Base-by-base conservation (phyloP, 2,113 vertebrate genomes). In the Oncorhynchus gorbuscha region DNA sequence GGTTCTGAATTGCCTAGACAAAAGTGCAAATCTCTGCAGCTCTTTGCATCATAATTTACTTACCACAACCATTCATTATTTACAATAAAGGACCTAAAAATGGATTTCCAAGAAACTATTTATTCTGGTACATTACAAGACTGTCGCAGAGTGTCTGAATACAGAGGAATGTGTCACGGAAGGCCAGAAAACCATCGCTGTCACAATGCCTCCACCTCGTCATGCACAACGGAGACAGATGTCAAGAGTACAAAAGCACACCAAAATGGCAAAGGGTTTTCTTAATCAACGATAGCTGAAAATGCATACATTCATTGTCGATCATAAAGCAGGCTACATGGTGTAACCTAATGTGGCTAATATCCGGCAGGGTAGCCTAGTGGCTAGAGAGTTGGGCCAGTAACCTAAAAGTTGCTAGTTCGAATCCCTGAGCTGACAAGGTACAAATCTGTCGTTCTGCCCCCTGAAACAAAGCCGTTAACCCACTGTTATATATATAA, bases 11-110 rank as follows among this genome's bases (percentile, higher is more conserved):
- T 18, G n/a, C 58, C 35, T 51, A 48, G 45, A 30, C 61, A 75
- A 51, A 30, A 72, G 35, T 14, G 67, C 49, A 72, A 82, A 76
- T 78, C 69, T 78, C 55, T 80, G 58, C 71, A 76, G 76, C 35
- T 9, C 66, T 72, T 72, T 71, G 73, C 73, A 71, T 79, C 78
- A 85, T 76, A 73, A 77, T 76, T 71, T 72, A 77, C 75, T 85
- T 73, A 79, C 78, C 49, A 72, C 26, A 48, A 67, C 59, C 75
- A 85, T 78, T 16, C 51, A 76, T 78, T 83, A 85, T 85, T 82
- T 78, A 85, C 59, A 78, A 71, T 64, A 65, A 80, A 71, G 75
- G 18, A 45, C 71, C 76, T 83, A 78, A 80, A 82, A 80, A 74
- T 78, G 73, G 72, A 74, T 77, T 48, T 72, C 69, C 71, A 69